Percentiles rank a stretch among this genome's conserved stretches.
Evolutionary conservation across 2,797 vertebrate species (phyloP).

Genomic region (Megaceryle alcyon): DNA sequence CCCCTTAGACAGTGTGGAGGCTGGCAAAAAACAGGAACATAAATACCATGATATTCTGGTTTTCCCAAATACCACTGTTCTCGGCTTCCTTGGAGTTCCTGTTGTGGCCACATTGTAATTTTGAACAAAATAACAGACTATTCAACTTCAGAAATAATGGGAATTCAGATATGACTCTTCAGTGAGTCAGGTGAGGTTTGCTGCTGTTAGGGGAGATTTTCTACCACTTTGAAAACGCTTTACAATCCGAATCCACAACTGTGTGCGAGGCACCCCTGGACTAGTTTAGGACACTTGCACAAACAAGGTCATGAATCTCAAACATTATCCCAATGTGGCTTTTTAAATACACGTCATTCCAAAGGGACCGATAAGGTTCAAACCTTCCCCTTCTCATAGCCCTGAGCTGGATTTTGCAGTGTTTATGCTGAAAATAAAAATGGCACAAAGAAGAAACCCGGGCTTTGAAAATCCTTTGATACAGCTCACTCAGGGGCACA

Average conservation of each 20-base stretch:
- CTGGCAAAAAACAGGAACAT: background rate
- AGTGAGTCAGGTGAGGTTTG: background rate
- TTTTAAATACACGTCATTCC: background rate
- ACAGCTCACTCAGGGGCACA: background rate
- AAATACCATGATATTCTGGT: background rate
- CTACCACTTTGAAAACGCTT: background rate
- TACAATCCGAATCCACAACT: background rate
- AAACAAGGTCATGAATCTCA: background rate
- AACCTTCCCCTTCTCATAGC: background rate
- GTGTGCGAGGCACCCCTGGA: background rate
- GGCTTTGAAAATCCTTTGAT: background rate
- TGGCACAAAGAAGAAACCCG: background rate
- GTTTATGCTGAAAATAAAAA: constrained; percentile 34
- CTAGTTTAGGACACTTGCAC: background rate
- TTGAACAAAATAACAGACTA: background rate
- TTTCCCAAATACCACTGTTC: background rate
- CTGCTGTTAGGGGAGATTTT: background rate
- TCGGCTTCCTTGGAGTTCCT: background rate
- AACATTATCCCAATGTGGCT: background rate
- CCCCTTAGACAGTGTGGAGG: background rate
- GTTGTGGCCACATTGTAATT: background rate
- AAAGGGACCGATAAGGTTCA: background rate
- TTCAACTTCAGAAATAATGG: background rate
- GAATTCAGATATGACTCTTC: background rate
- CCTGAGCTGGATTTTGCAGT: background rate